Evolutionary conservation across 2,797 vertebrate species (phyloP), one percentile per base, ranked within the genome.

Genomic region (Sebastiscus tertius): DNA sequence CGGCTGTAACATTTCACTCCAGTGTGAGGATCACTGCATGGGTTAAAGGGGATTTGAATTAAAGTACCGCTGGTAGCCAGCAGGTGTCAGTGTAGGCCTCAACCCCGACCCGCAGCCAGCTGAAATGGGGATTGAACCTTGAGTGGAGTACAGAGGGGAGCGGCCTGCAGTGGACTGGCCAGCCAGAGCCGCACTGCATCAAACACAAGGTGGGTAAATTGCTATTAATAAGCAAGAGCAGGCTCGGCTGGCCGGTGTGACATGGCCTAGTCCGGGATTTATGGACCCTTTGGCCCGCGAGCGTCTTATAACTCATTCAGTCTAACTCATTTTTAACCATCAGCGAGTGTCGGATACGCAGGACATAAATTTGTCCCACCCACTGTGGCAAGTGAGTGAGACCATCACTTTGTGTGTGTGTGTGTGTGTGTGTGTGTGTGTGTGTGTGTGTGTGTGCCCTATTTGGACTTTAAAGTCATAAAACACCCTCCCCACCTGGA

Each of bases 151-250:
- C 77, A 87, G 85, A 90, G 88, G 86, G 90, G 86, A 93, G 88
- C 81, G 79, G 93, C 86, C 84, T 90, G 91, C 89, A 90, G 93
- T 90, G 88, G 84, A 89, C 90, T 86, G 90, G 81, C 83, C 88
- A 89, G 88, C 86, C 82, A 88, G 81, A 94, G 89, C 94, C 90
- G 91, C 93, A 94, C 86, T 94, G 93, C 94, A 95, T 95, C 93
- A 94, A 93, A 93, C 86, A 89, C 89, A 82, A 84, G 89, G 83
- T 79, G 84, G 86, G 82, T 79, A 90, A 92, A 94, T 88, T 90
- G 80, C 88, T 91, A 90, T 92, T 94, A 94, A 94, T 92, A 93
- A 92, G 81, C 70, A 62, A 82, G 75, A 91, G 85, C 70, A 26
- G 81, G 65, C 83, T 79, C 20, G 12, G 74, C 79, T 46, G 79